phyloP scores from a whole-genome alignment of 2,888 invertebrate genomes.

The Netelia inedita region DNA sequence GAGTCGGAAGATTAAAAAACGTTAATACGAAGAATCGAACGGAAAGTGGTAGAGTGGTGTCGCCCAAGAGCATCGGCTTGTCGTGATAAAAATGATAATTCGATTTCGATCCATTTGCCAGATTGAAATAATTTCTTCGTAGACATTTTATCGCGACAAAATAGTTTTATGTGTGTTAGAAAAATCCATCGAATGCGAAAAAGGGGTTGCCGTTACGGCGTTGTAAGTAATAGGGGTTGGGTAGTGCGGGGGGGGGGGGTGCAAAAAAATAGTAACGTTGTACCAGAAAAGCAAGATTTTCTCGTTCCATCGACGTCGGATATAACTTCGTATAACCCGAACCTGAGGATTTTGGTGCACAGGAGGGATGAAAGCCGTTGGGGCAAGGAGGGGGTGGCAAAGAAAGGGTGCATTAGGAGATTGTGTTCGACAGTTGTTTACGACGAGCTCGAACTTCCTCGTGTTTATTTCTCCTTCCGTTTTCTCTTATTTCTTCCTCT shows the following conservation, averaged over 20 bases:
- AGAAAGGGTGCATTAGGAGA: conserved; percentile 84
- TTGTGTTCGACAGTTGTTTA: conserved; percentile 85
- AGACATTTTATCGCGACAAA: not conserved
- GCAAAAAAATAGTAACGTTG: conserved; percentile 40
- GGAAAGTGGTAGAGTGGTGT: not conserved
- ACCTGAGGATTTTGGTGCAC: conserved; percentile 64
- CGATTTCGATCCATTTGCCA: conserved; percentile 56
- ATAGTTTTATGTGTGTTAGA: conserved; percentile 11
- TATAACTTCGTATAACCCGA: conserved; percentile 82
- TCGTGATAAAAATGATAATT: conserved; percentile 48
- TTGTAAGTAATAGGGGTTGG: conserved; percentile 37
- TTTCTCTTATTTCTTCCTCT: conserved; percentile 47
- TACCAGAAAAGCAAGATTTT: conserved; percentile 52
- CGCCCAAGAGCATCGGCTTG: not conserved
- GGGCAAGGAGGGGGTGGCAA: conserved; percentile 75
- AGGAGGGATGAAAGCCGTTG: conserved; percentile 1
- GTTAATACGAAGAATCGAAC: not conserved
- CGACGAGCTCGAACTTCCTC: conserved; percentile 78
- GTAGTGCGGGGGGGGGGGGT: conserved; percentile 13
- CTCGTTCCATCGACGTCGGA: conserved; percentile 72
- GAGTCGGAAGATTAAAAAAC: not conserved
- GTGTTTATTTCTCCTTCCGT: conserved; percentile 67
- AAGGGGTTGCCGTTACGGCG: conserved; percentile 45
- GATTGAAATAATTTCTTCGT: conserved; percentile 54
- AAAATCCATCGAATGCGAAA: conserved; percentile 50